Base-by-base conservation (phyloP, 2,113 vertebrate genomes). In the Marmota monax region DNA sequence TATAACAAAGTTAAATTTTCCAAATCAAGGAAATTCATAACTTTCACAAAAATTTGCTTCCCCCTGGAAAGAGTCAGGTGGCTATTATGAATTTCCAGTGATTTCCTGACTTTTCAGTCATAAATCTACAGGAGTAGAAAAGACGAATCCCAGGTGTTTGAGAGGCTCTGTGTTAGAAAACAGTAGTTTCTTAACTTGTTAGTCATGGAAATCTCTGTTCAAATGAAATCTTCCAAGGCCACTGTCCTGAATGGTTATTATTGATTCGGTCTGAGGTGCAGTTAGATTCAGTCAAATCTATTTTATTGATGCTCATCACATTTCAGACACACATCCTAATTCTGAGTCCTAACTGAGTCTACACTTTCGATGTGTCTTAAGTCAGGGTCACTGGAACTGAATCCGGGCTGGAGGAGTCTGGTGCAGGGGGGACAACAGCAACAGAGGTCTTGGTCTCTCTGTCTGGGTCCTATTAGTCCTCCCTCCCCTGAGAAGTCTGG, bases 21-120 rank as follows among this genome's bases (percentile, higher is more conserved):
- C 37, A 72, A 92, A 90, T 39, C 48, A 96, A 94, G 29, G 32
- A 51, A 74, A 77, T 90, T 95, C 18, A 45, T 92, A 90, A 69
- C 69, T 92, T 83, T 12, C 51, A 83, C 63, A 83, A 67, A 89
- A 80, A 42, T 88, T 53, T 69, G 18, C 29, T 85, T 92, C 61
- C 17, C 13, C 48, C 42, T 88, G 37, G 51, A 86, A 69, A 45
- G 29, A 76, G 34, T 61, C 39, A 80, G 22, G 48, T 84, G 63
- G 17, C 32, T 88, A 56, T 56, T 84, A 93, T n/a, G 32, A 94
- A 82, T 90, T 92, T 93, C 67, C 61, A 91, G 42, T 76, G 72
- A 67, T 79, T 90, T 83, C 17, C 23, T 88, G 65, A 65, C 34
- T 92, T 95, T 95, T 88, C 45, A 51, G 20, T 80, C 34, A 61